A percentile compares a stretch with the other conserved stretches of the same genome.
Conservation (phyloP, 2,797 vertebrate genomes). For the Apogon hyalosoma region DNA sequence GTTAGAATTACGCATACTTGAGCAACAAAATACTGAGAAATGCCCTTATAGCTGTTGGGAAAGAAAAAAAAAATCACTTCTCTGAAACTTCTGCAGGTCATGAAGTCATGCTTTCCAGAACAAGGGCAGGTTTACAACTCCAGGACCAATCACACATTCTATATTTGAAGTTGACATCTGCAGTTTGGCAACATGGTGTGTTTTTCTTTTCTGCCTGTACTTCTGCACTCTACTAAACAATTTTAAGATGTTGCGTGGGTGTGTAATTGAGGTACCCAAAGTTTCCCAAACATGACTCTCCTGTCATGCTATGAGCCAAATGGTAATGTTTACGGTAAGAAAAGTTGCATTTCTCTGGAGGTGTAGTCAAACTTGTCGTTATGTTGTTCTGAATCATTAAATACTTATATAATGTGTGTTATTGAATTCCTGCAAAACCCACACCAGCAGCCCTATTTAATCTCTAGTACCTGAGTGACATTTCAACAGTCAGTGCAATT, state of each 20-base stretch:
- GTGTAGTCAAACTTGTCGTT: slow-evolving; percentile 26
- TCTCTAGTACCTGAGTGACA: not conserved
- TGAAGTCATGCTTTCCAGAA: slow-evolving; percentile 41
- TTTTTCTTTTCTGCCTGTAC: slow-evolving; percentile 31
- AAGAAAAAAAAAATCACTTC: slow-evolving; percentile 45
- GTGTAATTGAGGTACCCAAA: slow-evolving; percentile 34
- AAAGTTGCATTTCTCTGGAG: slow-evolving; percentile 21
- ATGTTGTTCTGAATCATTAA: slow-evolving; percentile 32
- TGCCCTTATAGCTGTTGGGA: slow-evolving; percentile 23
- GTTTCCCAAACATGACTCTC: slow-evolving; percentile 33
- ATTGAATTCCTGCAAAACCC: slow-evolving; percentile 17
- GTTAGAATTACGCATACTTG: slow-evolving; percentile 30
- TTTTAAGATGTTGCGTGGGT: slow-evolving; percentile 26
- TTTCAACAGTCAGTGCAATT: slow-evolving; percentile 28
- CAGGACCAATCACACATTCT: slow-evolving; percentile 13
- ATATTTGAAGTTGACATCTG: slow-evolving; percentile 37
- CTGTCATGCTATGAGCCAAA: slow-evolving; percentile 22
- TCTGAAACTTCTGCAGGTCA: slow-evolving; percentile 28
- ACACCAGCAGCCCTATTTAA: slow-evolving; percentile 14
- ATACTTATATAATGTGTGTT: slow-evolving; percentile 19
- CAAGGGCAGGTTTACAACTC: slow-evolving; percentile 32
- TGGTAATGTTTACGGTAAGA: slow-evolving; percentile 21
- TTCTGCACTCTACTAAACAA: slow-evolving; percentile 45
- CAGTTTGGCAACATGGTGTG: slow-evolving; percentile 24
- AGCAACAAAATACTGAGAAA: slow-evolving; percentile 39